Evolutionary conservation across 2,888 invertebrate genomes (phyloP).

Genomic region (Deilephila elpenor): DNA sequence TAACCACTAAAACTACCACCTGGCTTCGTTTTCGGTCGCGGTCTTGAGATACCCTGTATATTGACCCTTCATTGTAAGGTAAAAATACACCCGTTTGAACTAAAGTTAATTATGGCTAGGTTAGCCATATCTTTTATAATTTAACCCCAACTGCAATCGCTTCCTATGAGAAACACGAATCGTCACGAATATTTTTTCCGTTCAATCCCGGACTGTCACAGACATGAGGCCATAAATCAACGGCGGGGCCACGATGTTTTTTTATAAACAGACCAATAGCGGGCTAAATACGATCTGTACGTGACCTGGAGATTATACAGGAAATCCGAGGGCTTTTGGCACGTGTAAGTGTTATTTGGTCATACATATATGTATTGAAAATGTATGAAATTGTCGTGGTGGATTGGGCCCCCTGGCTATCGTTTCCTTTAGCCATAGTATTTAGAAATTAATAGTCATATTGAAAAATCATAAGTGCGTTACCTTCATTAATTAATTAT

Average conservation of each 20-base stretch:
- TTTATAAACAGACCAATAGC: not conserved
- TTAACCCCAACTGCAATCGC: not conserved
- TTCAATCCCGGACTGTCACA: slow-evolving; percentile 19
- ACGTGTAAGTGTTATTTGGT: not conserved
- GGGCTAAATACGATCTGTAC: not conserved
- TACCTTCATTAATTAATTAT: no score
- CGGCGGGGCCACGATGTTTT: slow-evolving; percentile 4
- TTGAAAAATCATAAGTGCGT: no score
- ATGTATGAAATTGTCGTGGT: not conserved
- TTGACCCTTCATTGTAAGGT: no score
- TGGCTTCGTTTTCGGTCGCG: no score
- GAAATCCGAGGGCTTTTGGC: not conserved
- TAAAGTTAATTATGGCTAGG: no score
- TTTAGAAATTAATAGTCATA: no score
- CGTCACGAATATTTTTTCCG: slow-evolving; percentile 8
- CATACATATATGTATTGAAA: not conserved
- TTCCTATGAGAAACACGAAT: not conserved
- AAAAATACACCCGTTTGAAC: no score
- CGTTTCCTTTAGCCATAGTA: no score
- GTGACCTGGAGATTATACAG: slow-evolving; percentile 6
- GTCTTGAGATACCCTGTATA: no score
- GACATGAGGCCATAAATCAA: slow-evolving; percentile 18
- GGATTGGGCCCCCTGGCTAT: no score
- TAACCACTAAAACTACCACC: no score
- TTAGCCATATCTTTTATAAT: not conserved